Conservation (phyloP, 2,113 vertebrate species). For the Gallinago undulata region DNA sequence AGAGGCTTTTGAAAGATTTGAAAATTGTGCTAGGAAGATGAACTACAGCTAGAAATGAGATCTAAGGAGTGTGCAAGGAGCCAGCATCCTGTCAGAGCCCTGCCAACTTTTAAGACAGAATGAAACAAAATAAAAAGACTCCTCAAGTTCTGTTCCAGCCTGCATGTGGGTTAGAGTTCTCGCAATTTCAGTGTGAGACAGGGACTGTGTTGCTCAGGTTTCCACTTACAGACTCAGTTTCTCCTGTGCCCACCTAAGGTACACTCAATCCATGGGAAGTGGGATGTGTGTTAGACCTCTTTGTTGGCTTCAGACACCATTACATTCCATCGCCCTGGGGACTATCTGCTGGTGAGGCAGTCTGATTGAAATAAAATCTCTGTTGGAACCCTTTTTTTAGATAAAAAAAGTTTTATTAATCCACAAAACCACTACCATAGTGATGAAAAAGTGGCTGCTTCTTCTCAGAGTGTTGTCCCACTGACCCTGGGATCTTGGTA, state of each 20-base stretch:
- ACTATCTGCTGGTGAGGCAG: background rate
- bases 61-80: background rate
- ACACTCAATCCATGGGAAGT: background rate
- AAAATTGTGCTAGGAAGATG: background rate
- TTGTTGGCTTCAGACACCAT: background rate
- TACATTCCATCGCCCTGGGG: background rate
- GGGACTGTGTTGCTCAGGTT: background rate
- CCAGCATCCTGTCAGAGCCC: background rate
- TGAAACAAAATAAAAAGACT: background rate
- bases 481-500: background rate
- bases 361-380: background rate
- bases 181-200: background rate
- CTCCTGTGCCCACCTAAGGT: background rate
- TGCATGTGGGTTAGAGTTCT: background rate
- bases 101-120: background rate
- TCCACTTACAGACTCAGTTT: background rate
- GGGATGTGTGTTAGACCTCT: background rate
- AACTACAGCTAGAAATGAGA: background rate
- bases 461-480: rapidly evolving
- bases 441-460: background rate
- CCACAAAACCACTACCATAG: background rate
- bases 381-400: background rate
- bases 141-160: background rate
- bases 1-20: background rate
- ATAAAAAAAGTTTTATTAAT: background rate